A percentile compares a stretch with the other conserved stretches of the same genome.
Conservation (phyloP, 1,140 invertebrate species). For the Drosophila serrata region DNA sequence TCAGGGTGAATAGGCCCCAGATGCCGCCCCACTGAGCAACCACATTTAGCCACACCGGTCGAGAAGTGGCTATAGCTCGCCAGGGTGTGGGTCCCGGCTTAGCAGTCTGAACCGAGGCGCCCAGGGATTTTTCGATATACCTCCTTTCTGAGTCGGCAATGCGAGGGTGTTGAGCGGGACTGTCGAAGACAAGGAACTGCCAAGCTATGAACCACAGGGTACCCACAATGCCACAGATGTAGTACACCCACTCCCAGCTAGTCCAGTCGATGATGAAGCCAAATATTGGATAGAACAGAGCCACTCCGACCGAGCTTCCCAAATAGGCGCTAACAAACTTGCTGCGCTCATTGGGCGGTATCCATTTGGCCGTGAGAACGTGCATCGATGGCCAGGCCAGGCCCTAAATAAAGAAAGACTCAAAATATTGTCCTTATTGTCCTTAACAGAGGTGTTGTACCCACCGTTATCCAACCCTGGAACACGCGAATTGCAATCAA, state of each 20-base stretch:
- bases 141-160: slow-evolving; percentile 90
- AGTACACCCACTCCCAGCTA: slow-evolving; percentile 92
- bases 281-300: slow-evolving; percentile 89
- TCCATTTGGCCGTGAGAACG: slow-evolving; percentile 93
- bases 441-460: slow-evolving; percentile 40
- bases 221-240: slow-evolving; percentile 89
- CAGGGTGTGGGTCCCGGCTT: slow-evolving; percentile 88
- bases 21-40: slow-evolving; percentile 92
- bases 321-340: slow-evolving; percentile 90
- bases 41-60: slow-evolving; percentile 92
- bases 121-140: slow-evolving; percentile 88
- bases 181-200: slow-evolving; percentile 88
- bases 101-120: slow-evolving; percentile 85
- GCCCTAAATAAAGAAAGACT: slow-evolving; percentile 86
- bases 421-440: background rate
- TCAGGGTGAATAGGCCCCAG: slow-evolving; percentile 94
- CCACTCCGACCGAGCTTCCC: slow-evolving; percentile 89
- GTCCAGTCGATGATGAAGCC: slow-evolving; percentile 88
- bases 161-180: slow-evolving; percentile 90
- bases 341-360: slow-evolving; percentile 92
- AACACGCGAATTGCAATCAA: slow-evolving; percentile 89
- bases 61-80: slow-evolving; percentile 90
- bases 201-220: slow-evolving; percentile 90
- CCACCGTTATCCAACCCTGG: slow-evolving; percentile 91
- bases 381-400: slow-evolving; percentile 92